A percentile compares a stretch with the other conserved stretches of the same genome.
Evolutionary conservation across 2,888 invertebrate genomes (phyloP).

Genomic region (Colletes collaris): DNA sequence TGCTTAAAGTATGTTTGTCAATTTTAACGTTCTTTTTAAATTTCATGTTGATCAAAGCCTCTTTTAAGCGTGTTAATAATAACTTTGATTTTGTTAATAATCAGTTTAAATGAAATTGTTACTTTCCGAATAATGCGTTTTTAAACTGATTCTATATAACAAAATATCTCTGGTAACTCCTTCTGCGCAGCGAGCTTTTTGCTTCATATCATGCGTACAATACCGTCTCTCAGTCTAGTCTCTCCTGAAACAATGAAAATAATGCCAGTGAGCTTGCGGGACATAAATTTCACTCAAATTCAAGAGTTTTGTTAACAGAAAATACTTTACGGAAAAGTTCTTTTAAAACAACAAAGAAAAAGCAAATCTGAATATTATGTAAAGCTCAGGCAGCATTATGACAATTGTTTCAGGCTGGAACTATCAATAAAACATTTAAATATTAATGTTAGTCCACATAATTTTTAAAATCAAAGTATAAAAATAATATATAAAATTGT

Average conservation of each 20-base stretch:
- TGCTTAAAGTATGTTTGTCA: constrained; percentile 28
- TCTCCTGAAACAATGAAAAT: constrained; percentile 86
- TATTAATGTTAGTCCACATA: constrained; percentile 40
- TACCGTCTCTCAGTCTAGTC: constrained; percentile 77
- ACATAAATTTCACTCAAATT: constrained; percentile 56
- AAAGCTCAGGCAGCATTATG: constrained; percentile 82
- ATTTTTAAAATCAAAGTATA: constrained; percentile 41
- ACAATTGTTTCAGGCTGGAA: constrained; percentile 82
- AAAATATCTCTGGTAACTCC: constrained; percentile 63
- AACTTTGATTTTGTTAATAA: constrained; percentile 19
- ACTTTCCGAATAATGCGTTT: constrained; percentile 37
- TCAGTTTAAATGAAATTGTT: constrained; percentile 26
- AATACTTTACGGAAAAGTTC: constrained; percentile 57
- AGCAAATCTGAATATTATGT: constrained; percentile 70
- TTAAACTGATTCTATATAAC: constrained; percentile 48
- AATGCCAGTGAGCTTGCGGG: constrained; percentile 80
- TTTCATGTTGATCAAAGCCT: constrained; percentile 41
- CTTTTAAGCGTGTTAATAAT: background rate
- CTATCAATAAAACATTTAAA: constrained; percentile 67
- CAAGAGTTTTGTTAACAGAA: constrained; percentile 63
- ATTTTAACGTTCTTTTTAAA: constrained; percentile 24
- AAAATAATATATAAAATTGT: constrained; percentile 28
- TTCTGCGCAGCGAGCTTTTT: constrained; percentile 58
- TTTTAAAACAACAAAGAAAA: constrained; percentile 64
- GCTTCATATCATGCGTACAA: constrained; percentile 69